Evolutionary conservation across 2,888 invertebrate genomes (phyloP).

Genomic region (Artemia sp.): DNA sequence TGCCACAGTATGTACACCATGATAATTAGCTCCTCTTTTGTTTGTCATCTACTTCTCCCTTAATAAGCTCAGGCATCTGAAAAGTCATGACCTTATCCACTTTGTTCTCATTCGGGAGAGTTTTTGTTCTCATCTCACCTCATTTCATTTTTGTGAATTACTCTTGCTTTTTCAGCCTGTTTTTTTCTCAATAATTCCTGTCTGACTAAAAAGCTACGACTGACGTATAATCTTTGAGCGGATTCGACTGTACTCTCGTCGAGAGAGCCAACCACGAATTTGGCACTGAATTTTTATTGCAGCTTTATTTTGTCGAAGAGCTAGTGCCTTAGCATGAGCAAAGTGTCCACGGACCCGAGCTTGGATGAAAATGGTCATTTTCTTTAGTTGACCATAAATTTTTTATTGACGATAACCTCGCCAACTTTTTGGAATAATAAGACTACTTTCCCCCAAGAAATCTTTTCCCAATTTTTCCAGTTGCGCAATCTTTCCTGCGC

Average conservation of each 20-base stretch:
- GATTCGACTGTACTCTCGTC: slow-evolving; percentile 46
- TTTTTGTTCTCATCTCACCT: no score
- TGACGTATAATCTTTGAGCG: slow-evolving; percentile 44
- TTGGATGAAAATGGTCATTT: slow-evolving; percentile 53
- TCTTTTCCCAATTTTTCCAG: slow-evolving; percentile 82
- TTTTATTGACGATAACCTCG: slow-evolving; percentile 61
- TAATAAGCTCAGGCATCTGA: no score
- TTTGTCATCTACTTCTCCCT: no score
- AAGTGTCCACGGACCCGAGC: slow-evolving; percentile 34
- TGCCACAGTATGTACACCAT: no score
- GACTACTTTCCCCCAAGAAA: slow-evolving; percentile 58
- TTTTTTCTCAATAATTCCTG: slow-evolving; percentile 42
- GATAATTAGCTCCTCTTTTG: no score
- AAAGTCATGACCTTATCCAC: no score
- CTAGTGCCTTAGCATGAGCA: slow-evolving; percentile 40
- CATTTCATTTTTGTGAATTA: slow-evolving; percentile 62
- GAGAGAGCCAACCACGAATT: slow-evolving; percentile 62
- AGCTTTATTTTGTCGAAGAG: slow-evolving; percentile 51
- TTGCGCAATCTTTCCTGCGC: slow-evolving; percentile 94
- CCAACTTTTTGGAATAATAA: slow-evolving; percentile 80
- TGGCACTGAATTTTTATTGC: slow-evolving; percentile 63
- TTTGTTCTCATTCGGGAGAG: no score
- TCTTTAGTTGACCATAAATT: slow-evolving; percentile 49
- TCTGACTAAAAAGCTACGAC: slow-evolving; percentile 55
- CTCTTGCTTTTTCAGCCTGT: slow-evolving; percentile 47